Conservation (phyloP, 2,113 vertebrate genomes). For the Theropithecus gelada region DNA sequence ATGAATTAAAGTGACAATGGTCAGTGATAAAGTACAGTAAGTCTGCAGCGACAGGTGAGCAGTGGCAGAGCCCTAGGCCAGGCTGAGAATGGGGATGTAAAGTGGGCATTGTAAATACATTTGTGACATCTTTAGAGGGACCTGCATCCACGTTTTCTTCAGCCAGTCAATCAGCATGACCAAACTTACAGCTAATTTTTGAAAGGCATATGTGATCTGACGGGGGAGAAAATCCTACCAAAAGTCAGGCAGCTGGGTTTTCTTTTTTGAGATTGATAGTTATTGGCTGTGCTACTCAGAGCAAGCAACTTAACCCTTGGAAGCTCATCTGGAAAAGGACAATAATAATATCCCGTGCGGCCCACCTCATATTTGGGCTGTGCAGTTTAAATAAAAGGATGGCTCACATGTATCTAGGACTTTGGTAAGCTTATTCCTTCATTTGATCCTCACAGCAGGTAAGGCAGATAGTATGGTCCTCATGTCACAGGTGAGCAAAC, state of each 20-base stretch:
- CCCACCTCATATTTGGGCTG: not conserved
- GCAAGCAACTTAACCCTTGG: not conserved
- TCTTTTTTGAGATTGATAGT: not conserved
- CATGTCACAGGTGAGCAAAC: not conserved
- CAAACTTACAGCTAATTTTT: constrained; percentile 15
- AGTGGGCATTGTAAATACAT: not conserved
- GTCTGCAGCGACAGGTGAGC: not conserved
- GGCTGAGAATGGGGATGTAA: not conserved
- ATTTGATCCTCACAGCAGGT: not conserved
- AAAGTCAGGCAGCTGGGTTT: not conserved
- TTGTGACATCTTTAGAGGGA: not conserved
- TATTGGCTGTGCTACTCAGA: not conserved
- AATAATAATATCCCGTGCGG: not conserved
- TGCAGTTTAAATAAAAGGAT: not conserved
- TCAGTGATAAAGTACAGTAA: not conserved
- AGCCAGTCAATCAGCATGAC: not conserved
- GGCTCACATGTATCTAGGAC: not conserved
- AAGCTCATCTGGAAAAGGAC: not conserved
- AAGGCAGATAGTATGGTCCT: not conserved
- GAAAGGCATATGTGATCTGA: not conserved
- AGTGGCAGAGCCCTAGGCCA: not conserved
- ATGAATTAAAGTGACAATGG: not conserved
- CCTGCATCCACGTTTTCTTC: not conserved
- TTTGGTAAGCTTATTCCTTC: not conserved
- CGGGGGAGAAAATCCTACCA: not conserved